Evolutionary conservation across 1,140 invertebrate genomes (phyloP).

Genomic region (Scaptodrosophila lebanonensis): DNA sequence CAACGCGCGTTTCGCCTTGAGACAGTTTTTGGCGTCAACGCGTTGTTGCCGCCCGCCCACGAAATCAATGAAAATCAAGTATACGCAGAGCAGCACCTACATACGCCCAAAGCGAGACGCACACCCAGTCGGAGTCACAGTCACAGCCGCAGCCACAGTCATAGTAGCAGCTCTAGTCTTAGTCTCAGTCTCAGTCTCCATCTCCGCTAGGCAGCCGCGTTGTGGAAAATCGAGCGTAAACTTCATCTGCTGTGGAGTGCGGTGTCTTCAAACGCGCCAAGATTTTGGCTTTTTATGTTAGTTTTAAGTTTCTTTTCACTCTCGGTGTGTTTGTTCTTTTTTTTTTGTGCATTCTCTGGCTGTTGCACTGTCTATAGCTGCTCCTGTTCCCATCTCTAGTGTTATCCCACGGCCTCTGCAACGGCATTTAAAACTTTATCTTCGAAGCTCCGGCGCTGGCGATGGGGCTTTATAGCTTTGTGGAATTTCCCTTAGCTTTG

Average conservation of each 20-base stretch:
- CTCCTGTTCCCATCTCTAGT: neutral
- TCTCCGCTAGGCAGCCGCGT: neutral
- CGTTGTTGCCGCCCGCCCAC: neutral
- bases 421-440: constrained; percentile 72
- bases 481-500: constrained; percentile 32
- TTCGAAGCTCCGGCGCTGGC: constrained; percentile 8
- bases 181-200: too few relatives aligned
- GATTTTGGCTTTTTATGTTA: constrained; percentile 70
- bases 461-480: constrained; percentile 36
- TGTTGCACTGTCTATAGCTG: neutral
- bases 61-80: constrained; percentile 63
- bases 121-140: too few relatives aligned
- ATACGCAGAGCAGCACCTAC: neutral
- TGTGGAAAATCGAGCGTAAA: constrained; percentile 60
- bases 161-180: too few relatives aligned
- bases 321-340: constrained; percentile 5
- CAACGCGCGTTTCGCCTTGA: constrained; percentile 48
- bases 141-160: neutral
- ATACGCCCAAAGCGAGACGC: neutral
- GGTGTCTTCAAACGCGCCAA: constrained; percentile 42
- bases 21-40: constrained; percentile 36
- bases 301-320: constrained; percentile 49
- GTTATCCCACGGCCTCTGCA: too few relatives aligned
- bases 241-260: constrained; percentile 49
- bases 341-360: neutral